Evolutionary conservation across 2,797 vertebrate genomes (phyloP).

Genomic region (Distichodus sexfasciatus): DNA sequence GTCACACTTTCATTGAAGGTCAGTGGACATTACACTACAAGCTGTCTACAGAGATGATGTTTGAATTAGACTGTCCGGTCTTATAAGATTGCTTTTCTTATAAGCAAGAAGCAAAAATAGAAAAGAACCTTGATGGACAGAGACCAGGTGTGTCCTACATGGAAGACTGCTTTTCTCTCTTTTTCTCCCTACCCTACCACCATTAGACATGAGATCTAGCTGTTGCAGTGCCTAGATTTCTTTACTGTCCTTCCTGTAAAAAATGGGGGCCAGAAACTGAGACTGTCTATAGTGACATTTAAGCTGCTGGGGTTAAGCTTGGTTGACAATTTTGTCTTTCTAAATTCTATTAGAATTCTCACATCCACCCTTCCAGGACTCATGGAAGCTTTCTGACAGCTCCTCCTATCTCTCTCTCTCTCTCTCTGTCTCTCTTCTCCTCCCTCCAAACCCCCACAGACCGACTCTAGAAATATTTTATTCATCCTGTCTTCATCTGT

Average conservation of each 20-base stretch:
- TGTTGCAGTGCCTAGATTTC: conserved; percentile 5
- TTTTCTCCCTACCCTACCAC: neutral
- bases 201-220: neutral
- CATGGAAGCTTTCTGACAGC: neutral
- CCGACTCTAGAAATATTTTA: neutral
- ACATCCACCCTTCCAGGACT: neutral
- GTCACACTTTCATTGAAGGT: too few relatives aligned
- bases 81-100: too few relatives aligned
- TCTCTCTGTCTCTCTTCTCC: neutral
- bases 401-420: neutral
- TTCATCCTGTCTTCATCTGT: conserved; percentile 3
- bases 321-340: neutral
- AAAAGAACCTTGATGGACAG: neutral
- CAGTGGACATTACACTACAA: too few relatives aligned
- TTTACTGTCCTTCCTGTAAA: neutral
- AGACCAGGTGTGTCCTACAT: conserved; percentile 14
- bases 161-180: neutral
- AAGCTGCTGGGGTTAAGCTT: neutral
- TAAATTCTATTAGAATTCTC: neutral
- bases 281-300: neutral
- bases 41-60: too few relatives aligned
- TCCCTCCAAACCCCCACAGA: neutral
- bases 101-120: neutral
- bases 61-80: too few relatives aligned
- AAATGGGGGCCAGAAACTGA: neutral